Base-by-base conservation (phyloP, 2,888 invertebrate species). In the Ametastegia equiseti region DNA sequence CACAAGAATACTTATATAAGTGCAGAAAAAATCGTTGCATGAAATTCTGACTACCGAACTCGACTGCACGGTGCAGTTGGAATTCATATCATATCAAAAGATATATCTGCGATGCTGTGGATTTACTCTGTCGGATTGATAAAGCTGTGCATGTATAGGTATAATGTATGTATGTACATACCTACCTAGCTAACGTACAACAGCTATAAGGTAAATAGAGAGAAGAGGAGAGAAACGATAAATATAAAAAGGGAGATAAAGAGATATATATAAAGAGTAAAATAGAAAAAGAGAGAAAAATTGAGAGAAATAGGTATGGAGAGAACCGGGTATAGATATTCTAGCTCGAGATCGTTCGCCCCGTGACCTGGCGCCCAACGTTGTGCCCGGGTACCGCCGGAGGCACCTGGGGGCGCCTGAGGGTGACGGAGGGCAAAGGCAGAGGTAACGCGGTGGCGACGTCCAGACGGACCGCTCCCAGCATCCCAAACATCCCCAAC, bases 301-400 rank as follows among this genome's bases (percentile, higher is more conserved):
- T 19, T n/a, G n/a, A 33, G 6, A 15, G 63, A 5, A 4, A 47
- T 47, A 47, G 23, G 30, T 60, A 30, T 60, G 30, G 33, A 80
- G 6, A 15, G 63, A 5, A 4, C 11, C 15, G 15, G 23, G 30
- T 60, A 30, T 60, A 60, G 33, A 80, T n/a, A n/a, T 54, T 50
- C 33, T 50, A 50, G 36, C 33, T 75, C 11, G 77, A 78, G 77
- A 78, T 78, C 77, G 77, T 78, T 78, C 77, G 57, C 77, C 77
- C 77, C 60, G 77, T 78, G 77, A 78, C 77, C 57, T 60, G 60
- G 77, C 77, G 75, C 75, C 75, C 69, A 71, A 71, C 69, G 45
- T 47, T 71, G 45, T 71, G n/a, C 69, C 69, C 69, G 69, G 75
- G 54, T 75, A 75, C 54, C 50, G 30, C 71, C 27, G 30, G 71